These are phyloP conservation scores for Phalloptychus januarius DNA, from an alignment of 2,797 vertebrate species.

Conservation along the genomic window DNA sequence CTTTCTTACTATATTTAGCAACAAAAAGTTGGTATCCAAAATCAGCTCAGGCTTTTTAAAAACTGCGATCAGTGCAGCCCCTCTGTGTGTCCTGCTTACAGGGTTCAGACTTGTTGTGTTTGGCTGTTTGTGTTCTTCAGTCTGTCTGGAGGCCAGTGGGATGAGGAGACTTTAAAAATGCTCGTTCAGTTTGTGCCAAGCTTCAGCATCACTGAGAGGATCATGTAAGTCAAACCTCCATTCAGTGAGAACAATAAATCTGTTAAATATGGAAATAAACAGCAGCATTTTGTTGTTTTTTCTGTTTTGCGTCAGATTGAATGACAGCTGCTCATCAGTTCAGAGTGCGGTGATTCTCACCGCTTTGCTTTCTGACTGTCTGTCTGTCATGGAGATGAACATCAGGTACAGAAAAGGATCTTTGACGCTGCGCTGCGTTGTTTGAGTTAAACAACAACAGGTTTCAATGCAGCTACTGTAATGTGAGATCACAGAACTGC, in stretches of 20 bases:
- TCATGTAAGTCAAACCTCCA: slow-evolving; percentile 79
- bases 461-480: background rate
- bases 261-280: background rate
- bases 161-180: slow-evolving; percentile 74
- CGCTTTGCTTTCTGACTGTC: slow-evolving; percentile 58
- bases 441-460: background rate
- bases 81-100: background rate
- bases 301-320: slow-evolving; percentile 75
- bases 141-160: slow-evolving; percentile 83
- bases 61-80: no score
- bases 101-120: background rate
- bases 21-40: no score
- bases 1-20: no score
- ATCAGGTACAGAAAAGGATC: slow-evolving; percentile 76
- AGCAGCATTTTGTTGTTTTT: background rate
- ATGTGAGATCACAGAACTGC: background rate
- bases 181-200: slow-evolving; percentile 71
- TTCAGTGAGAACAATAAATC: background rate
- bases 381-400: slow-evolving; percentile 67
- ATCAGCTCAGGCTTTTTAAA: no score
- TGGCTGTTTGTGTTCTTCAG: slow-evolving; percentile 60
- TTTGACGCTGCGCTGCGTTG: background rate
- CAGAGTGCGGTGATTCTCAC: slow-evolving; percentile 70
- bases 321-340: slow-evolving; percentile 73
- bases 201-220: slow-evolving; percentile 68